Percentiles rank a stretch among this genome's conserved stretches.
Conservation (phyloP, 1,140 invertebrate genomes). For the Eriosoma lanigerum region DNA sequence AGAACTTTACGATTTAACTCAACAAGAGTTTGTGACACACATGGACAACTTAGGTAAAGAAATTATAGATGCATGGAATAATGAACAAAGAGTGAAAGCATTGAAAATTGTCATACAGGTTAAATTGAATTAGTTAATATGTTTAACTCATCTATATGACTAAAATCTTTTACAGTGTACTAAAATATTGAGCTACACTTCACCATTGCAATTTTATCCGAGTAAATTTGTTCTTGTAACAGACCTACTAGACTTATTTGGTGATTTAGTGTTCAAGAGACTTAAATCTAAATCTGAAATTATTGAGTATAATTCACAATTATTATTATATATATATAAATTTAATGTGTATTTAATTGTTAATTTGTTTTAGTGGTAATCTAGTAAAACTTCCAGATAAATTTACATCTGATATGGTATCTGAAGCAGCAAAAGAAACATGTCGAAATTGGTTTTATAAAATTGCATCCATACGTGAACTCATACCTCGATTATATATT, state of each 20-base stretch:
- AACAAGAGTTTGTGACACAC: constrained; percentile 85
- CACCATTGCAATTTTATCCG: constrained; percentile 91
- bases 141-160: background rate
- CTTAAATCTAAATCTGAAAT: constrained; percentile 77
- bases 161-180: constrained; percentile 71
- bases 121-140: constrained; percentile 14
- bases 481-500: constrained; percentile 91
- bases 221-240: constrained; percentile 96
- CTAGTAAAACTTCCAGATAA: constrained; percentile 66
- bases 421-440: constrained; percentile 90
- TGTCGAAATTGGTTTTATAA: constrained; percentile 99
- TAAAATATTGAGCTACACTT: constrained; percentile 85
- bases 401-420: constrained; percentile 74
- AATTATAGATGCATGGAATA: constrained; percentile 84
- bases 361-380: constrained; percentile 50
- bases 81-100: constrained; percentile 91
- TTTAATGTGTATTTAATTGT: background rate
- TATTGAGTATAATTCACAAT: constrained; percentile 59
- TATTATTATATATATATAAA: background rate
- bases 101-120: constrained; percentile 93
- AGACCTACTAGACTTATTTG: constrained; percentile 94
- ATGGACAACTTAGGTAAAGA: constrained; percentile 90
- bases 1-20: constrained; percentile 85
- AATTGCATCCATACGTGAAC: constrained; percentile 93
- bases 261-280: constrained; percentile 85